Base-by-base conservation (phyloP, 2,888 invertebrate species). In the Brachypterus glaber region DNA sequence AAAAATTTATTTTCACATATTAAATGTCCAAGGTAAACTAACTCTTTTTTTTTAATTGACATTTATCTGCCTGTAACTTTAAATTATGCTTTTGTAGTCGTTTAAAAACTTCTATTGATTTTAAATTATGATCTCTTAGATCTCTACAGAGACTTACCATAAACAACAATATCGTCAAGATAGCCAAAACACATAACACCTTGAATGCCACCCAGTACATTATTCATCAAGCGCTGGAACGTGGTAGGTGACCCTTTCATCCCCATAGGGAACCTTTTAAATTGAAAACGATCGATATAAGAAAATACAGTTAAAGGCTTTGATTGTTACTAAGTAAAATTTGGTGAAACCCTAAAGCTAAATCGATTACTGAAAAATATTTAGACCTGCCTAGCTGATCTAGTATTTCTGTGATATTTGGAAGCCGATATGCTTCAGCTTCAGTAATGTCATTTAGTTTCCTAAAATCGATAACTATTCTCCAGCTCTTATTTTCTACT, bases 61-160 rank as follows among this genome's bases (percentile, higher is more conserved):
- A n/a, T n/a, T n/a, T n/a, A n/a, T n/a, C n/a, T n/a, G 56, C 55
- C 41, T 61, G 57, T 1, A 62, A 12, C 45, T 61, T 49, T 9
- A 53, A 34, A 27, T 46, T 45, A 31, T 36, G 12, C 33, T 51
- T 8, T 12, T 43, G 30, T 4, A 62, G 40, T 18, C 56, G 35
- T 2, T 41, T 13, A 35, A 61, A 59, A 3, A 62, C 50, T 38
- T 50, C 42, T 4, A 8, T 33, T 2, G 59, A 41, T 37, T 59
- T 60, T 30, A 44, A 12, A 29, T 51, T 50, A 15, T 60, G 60
- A 34, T 54, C 51, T 30, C n/a, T n/a, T n/a, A n/a, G n/a, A n/a
- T n/a, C n/a, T n/a, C n/a, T 49, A 44, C 2, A 60, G 41, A 24
- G 48, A 51, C 4, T 35, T 40, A 7, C 30, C 41, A 27, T 40